Percentiles rank a stretch among this genome's conserved stretches.
These are phyloP conservation scores for Mormyrus iriodes DNA, from an alignment of 2,113 vertebrate species.

Conservation along the genomic window DNA sequence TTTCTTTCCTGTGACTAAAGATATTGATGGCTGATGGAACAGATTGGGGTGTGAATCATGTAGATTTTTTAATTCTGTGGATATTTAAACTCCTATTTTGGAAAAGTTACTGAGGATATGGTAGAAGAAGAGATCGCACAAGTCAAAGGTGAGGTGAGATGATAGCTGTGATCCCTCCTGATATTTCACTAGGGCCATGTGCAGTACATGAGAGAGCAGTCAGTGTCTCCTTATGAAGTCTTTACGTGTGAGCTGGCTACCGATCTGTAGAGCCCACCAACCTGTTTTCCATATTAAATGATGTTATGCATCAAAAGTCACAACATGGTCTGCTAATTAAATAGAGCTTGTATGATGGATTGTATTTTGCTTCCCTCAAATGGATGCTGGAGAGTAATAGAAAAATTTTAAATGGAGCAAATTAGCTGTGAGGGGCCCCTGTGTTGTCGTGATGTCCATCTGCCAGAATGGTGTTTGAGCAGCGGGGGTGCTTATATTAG, in stretches of 20 bases:
- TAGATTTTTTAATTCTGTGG: background rate
- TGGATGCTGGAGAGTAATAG: background rate
- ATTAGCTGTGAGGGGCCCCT: background rate
- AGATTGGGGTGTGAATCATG: background rate
- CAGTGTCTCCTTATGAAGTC: constrained; percentile 25
- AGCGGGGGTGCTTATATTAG: background rate
- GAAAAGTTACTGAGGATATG: background rate
- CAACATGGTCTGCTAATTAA: constrained; percentile 13
- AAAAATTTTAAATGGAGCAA: background rate
- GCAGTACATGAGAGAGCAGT: background rate
- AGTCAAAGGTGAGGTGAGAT: background rate
- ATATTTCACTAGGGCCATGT: background rate
- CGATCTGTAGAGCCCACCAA: background rate
- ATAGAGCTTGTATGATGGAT: constrained; percentile 11
- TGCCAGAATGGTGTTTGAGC: background rate
- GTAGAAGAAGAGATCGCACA: background rate
- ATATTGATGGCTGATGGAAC: background rate
- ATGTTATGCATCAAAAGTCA: background rate
- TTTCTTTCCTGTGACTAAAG: background rate
- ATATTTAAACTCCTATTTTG: background rate
- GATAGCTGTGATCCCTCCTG: background rate
- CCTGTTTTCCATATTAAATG: background rate
- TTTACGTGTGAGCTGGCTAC: background rate
- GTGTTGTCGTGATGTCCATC: background rate
- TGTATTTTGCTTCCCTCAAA: constrained; percentile 12